Evolutionary conservation across 1,140 invertebrate species (phyloP), one percentile per base, ranked within the genome.

Genomic region (Cotesia glomerata): DNA sequence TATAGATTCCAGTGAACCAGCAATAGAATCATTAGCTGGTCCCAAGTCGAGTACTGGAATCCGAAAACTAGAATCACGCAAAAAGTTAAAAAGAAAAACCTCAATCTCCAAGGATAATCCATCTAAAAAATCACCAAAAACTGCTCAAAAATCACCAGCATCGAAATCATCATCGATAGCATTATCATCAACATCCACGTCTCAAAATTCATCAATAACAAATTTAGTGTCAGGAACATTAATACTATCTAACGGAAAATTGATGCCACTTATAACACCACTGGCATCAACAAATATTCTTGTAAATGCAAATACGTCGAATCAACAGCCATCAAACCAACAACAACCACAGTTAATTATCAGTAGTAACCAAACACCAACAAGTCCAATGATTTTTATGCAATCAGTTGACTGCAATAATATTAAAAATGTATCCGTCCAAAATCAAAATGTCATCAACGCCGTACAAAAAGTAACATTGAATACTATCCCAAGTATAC

Each of bases 381-480:
- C 39, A n/a, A 86, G 78, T 80, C 85, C 86, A 51, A 87, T 87
- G 85, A 86, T 87, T 36, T 84, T 87, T 0, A 85, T 87, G 69
- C 85, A 87, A 66, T 81, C 85, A 3, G 67, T 86, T 39, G 59
- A 79, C 0, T 18, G 16, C 16, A 86, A 83, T 80, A 75, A 76
- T 0, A 77, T 83, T 5, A 81, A 80, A 68, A 85, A 83, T 14
- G 78, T 85, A 49, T 79, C 83, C 0, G 78, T 85, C n/a, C 80
- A 79, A 52, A 85, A 83, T 76, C 83, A 81, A 69, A 79, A 80
- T 45, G 66, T 85, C 2, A 78, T 85, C 9, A 86, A 82, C 56
- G 78, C 80, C 0, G 79, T 87, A 58, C 85, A 85, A 70, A 83
- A 82, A 36, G 80, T 84, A 0, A 77, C 82, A 51, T 56, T 85